Percentiles rank a stretch among this genome's conserved stretches.
Evolutionary conservation across 2,113 vertebrate genomes (phyloP).

Genomic region (Dunckerocampus dactyliophorus): DNA sequence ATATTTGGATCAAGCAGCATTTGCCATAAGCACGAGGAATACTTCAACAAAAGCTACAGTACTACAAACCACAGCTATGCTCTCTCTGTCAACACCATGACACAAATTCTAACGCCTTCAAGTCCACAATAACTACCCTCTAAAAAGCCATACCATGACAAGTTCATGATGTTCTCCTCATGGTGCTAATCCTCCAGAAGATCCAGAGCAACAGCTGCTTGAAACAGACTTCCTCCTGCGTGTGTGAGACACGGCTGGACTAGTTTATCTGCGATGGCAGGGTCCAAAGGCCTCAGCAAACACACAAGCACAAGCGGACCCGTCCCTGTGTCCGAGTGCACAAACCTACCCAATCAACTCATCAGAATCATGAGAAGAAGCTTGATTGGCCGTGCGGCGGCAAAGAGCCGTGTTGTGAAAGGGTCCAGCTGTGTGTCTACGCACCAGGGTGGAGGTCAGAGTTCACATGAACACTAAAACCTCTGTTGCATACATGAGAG

Average conservation of each 20-base stretch:
- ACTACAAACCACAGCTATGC: too few relatives aligned
- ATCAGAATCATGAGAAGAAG: not conserved
- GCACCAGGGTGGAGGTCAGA: constrained; percentile 25
- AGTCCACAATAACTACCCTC: not conserved
- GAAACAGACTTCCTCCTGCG: constrained; percentile 1
- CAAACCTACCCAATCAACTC: not conserved
- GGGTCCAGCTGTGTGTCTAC: constrained; percentile 8
- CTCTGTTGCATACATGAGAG: constrained; percentile 15
- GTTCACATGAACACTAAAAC: constrained; percentile 6
- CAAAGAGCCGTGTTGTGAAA: constrained; percentile 23
- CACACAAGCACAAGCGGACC: constrained; percentile 14
- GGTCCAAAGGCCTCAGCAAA: constrained; percentile 65
- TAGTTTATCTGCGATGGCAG: constrained; percentile 50
- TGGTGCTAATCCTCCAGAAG: constrained; percentile 13
- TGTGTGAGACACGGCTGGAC: constrained; percentile 6
- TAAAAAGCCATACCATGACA: constrained; percentile 63
- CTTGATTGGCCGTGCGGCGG: not conserved
- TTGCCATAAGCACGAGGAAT: too few relatives aligned
- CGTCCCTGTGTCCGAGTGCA: not conserved
- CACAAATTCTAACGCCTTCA: not conserved
- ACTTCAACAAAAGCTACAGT: too few relatives aligned
- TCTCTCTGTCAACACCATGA: too few relatives aligned
- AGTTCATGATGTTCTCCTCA: constrained; percentile 59
- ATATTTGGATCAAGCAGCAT: constrained; percentile 5
- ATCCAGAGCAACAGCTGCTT: not conserved